These are phyloP conservation scores for Dallia pectoralis DNA, from an alignment of 2,797 vertebrate species.

Conservation along the genomic window DNA sequence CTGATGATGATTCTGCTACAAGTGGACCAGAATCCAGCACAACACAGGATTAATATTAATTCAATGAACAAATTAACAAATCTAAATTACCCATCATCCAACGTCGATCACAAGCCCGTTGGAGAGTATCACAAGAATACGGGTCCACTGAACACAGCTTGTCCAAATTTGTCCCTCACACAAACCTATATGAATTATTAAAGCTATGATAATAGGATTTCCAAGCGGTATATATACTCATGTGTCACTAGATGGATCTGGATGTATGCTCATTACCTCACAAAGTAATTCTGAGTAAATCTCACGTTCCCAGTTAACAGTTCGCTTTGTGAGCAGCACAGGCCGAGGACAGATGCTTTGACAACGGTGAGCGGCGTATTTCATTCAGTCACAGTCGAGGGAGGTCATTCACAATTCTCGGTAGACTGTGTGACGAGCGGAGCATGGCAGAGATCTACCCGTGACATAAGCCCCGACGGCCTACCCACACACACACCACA, in stretches of 20 bases:
- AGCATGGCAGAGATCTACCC: slow-evolving; percentile 8
- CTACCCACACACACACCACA: slow-evolving; percentile 38
- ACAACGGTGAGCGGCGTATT: slow-evolving; percentile 14
- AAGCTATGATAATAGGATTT: background rate
- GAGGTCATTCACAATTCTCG: slow-evolving; percentile 29
- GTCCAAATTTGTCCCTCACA: background rate
- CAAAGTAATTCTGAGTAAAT: slow-evolving; percentile 1
- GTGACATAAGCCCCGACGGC: slow-evolving; percentile 13
- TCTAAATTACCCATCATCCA: background rate
- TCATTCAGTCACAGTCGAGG: slow-evolving; percentile 27
- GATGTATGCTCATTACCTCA: background rate
- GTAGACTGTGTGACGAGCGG: background rate
- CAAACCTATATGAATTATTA: background rate
- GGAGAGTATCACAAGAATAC: background rate
- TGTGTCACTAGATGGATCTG: background rate
- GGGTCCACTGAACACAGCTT: background rate
- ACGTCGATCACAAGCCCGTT: background rate
- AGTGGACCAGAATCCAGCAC: background rate
- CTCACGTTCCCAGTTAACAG: background rate
- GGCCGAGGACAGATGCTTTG: slow-evolving; percentile 29
- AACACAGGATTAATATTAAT: background rate
- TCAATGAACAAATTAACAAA: background rate
- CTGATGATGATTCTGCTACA: background rate
- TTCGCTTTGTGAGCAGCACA: background rate
- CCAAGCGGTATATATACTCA: background rate